Evolutionary conservation across 2,888 invertebrate genomes (phyloP).

Genomic region (Maniola hyperantus): DNA sequence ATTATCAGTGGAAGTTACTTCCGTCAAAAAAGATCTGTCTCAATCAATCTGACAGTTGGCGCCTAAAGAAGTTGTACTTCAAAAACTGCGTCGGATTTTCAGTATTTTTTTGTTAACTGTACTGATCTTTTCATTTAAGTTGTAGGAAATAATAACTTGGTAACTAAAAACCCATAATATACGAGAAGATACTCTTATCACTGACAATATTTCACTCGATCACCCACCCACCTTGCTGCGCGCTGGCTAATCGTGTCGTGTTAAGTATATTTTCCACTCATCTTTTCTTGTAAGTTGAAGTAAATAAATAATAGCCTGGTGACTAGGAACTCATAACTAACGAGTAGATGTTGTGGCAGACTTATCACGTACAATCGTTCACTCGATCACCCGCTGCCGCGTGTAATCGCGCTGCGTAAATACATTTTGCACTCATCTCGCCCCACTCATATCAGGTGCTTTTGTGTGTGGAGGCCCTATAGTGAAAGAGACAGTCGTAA

Average conservation of each 20-base stretch:
- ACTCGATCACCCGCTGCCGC: slow-evolving; percentile 48
- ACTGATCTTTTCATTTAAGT: too few relatives aligned
- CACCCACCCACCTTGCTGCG: too few relatives aligned
- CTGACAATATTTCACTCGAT: too few relatives aligned
- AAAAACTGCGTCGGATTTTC: too few relatives aligned
- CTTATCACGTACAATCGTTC: slow-evolving; percentile 22
- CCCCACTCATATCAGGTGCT: slow-evolving; percentile 69
- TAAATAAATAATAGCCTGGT: not conserved
- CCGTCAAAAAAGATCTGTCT: too few relatives aligned
- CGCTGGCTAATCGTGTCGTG: too few relatives aligned
- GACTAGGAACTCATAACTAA: slow-evolving; percentile 10
- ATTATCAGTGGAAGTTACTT: too few relatives aligned
- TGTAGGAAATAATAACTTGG: not conserved
- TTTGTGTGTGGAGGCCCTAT: slow-evolving; percentile 49
- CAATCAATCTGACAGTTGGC: too few relatives aligned
- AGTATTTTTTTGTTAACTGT: too few relatives aligned
- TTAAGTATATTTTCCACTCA: not conserved
- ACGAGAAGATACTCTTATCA: too few relatives aligned
- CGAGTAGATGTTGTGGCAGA: slow-evolving; percentile 14
- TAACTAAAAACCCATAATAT: not conserved
- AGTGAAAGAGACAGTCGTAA: slow-evolving; percentile 10
- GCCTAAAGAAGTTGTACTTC: too few relatives aligned
- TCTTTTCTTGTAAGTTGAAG: not conserved
- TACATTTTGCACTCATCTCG: slow-evolving; percentile 77
- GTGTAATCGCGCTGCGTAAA: slow-evolving; percentile 76